Conservation (phyloP, 2,113 vertebrate genomes). For the Panthera uncia region DNA sequence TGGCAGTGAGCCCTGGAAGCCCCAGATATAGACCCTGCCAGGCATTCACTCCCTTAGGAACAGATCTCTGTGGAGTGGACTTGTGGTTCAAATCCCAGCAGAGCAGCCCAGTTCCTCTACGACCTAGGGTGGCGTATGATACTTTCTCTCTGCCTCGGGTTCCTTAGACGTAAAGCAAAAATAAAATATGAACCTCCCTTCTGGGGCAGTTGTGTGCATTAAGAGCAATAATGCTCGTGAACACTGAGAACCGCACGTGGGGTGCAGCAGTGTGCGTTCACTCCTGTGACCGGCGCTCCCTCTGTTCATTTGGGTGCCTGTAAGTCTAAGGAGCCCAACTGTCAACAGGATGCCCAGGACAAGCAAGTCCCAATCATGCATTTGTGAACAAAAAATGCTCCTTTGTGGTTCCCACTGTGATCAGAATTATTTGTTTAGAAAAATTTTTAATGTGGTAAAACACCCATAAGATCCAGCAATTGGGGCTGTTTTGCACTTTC, state of each 20-base stretch:
- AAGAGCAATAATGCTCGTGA: background rate
- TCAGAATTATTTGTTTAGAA: background rate
- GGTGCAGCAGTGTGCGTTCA: background rate
- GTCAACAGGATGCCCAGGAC: background rate
- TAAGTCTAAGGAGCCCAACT: background rate
- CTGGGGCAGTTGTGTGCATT: background rate
- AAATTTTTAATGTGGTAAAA: background rate
- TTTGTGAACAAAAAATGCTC: conserved; percentile 18
- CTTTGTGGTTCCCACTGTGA: background rate
- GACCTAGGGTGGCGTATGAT: too few species aligned
- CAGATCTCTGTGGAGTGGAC: background rate
- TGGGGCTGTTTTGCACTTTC: too few species aligned
- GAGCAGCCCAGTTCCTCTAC: background rate
- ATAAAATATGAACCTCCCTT: background rate
- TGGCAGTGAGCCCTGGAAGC: background rate
- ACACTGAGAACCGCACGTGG: background rate
- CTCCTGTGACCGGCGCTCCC: fast-evolving
- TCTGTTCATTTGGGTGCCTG: background rate
- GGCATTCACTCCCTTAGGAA: background rate
- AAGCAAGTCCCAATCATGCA: background rate
- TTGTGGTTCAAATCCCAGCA: background rate
- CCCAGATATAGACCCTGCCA: background rate
- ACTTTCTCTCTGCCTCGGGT: background rate
- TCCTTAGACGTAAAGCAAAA: background rate
- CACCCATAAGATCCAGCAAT: background rate